A percentile compares a stretch with the other conserved stretches of the same genome.
Evolutionary conservation across 2,888 invertebrate genomes (phyloP).

Genomic region (Zonitis immaculata): DNA sequence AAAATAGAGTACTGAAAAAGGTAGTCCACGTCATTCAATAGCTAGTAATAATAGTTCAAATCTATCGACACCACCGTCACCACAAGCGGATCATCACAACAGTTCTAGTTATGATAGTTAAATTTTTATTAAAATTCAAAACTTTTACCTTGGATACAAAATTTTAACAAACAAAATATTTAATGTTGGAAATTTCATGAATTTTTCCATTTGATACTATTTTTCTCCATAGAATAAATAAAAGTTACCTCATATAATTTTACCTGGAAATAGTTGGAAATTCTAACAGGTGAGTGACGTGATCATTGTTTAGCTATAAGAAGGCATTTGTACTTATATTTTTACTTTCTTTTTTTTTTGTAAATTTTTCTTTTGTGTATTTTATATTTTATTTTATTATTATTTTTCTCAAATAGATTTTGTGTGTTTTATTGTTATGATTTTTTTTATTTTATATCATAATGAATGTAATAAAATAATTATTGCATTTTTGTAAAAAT

Average conservation of each 20-base stretch:
- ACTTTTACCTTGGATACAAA: neutral
- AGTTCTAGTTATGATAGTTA: conserved; percentile 65
- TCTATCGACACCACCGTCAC: conserved; percentile 67
- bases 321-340: conserved; percentile 39
- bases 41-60: conserved; percentile 72
- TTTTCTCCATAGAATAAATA: conserved; percentile 8
- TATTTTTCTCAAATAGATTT: conserved; percentile 27
- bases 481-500: conserved; percentile 31
- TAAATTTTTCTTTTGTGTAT: conserved; percentile 31
- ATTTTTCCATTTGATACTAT: conserved; percentile 6
- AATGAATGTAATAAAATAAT: conserved; percentile 11
- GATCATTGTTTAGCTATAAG: conserved; percentile 22
- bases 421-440: conserved; percentile 18
- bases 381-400: too few species aligned
- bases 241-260: conserved; percentile 16
- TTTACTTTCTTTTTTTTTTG: conserved; percentile 14
- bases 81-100: conserved; percentile 60
- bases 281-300: conserved; percentile 11
- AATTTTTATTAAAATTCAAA: conserved; percentile 27
- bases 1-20: conserved; percentile 46
- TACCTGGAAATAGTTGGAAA: neutral
- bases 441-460: conserved; percentile 12
- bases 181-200: neutral
- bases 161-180: neutral
- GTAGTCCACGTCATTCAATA: conserved; percentile 65